phyloP scores from a whole-genome alignment of 1,140 invertebrate species.

The Gyrodactylus bullatarudis region DNA sequence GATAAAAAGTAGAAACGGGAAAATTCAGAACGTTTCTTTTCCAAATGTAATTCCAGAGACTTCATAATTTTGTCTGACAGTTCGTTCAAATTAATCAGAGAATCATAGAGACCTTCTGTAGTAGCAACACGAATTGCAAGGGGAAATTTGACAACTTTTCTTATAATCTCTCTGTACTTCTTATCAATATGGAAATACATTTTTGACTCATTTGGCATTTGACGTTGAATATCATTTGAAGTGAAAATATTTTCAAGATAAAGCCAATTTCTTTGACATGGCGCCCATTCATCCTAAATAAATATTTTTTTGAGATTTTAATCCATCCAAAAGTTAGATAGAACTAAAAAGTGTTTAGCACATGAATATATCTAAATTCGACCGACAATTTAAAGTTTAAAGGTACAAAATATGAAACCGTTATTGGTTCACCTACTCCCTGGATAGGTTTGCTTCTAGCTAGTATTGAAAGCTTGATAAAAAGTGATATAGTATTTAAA shows the following conservation, averaged over 20 bases:
- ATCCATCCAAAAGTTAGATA: no score
- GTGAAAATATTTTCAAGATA: conserved; percentile 55
- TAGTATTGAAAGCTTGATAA: no score
- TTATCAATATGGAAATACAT: conserved; percentile 47
- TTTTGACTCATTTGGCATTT: conserved; percentile 44
- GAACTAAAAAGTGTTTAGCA: no score
- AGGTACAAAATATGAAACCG: no score
- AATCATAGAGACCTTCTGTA: conserved; percentile 17
- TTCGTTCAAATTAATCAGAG: conserved; percentile 21
- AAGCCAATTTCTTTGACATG: conserved; percentile 47
- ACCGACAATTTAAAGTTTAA: neutral
- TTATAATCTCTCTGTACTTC: conserved; percentile 49
- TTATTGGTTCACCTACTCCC: no score
- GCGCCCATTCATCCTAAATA: conserved; percentile 45
- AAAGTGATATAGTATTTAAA: no score
- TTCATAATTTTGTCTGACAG: conserved; percentile 21
- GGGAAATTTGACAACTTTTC: conserved; percentile 18
- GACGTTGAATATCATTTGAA: conserved; percentile 48
- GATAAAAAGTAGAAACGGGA: conserved; percentile 22
- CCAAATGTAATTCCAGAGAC: conserved; percentile 20
- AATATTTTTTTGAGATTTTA: neutral
- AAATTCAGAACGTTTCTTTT: conserved; percentile 21
- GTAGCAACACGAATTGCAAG: conserved; percentile 19
- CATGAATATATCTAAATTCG: no score
- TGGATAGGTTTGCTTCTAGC: no score